Base-by-base conservation (phyloP, 2,888 invertebrate genomes). In the Caradrina clavipalpis region DNA sequence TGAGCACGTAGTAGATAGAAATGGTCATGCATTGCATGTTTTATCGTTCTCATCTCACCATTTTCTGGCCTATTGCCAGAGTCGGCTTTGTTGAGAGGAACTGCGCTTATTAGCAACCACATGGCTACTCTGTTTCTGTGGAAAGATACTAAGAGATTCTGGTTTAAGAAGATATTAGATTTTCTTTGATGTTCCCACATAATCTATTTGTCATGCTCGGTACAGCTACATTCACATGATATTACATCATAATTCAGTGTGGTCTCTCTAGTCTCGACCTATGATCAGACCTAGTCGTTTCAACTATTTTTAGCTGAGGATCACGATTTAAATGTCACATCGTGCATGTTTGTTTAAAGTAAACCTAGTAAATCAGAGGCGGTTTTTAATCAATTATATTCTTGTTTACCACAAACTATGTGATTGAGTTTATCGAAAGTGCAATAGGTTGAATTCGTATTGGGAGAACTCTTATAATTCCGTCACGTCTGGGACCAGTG, bases 1-100 rank as follows among this genome's bases (percentile, higher is more conserved):
- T 51, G 61, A 59, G 55, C 62, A 67, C 50, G 47, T 73, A 67
- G 51, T 61, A 69, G 61, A 60, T 71, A 50, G 56, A 65, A 77
- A 68, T 78, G 59, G 61, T 76, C 67, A 62, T 63, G 59, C 45
- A 60, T 57, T 78, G 49, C 62, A 59, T 60, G 59, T 73, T 78
- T 55, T 59, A 73, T 73, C 59, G 49, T 59, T 4, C 39, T 66
- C 51, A 54, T 73, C 55, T 73, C 47, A 26, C 59, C 47, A 61
- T 67, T 60, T 63, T 49, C 49, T 78, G 68, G 68, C 59, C 35
- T 53, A 50, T 50, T 63, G 59, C 73, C 73, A 73, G 50, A 49
- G 57, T 58, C 51, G 49, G 68, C 54, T 63, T 56, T 61, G 54
- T 55, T 58, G 17, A 72, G 64, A 76, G 57, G 45, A 66, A 72